Evolutionary conservation across 2,888 invertebrate species (phyloP).

Genomic region (Thyatira batis): DNA sequence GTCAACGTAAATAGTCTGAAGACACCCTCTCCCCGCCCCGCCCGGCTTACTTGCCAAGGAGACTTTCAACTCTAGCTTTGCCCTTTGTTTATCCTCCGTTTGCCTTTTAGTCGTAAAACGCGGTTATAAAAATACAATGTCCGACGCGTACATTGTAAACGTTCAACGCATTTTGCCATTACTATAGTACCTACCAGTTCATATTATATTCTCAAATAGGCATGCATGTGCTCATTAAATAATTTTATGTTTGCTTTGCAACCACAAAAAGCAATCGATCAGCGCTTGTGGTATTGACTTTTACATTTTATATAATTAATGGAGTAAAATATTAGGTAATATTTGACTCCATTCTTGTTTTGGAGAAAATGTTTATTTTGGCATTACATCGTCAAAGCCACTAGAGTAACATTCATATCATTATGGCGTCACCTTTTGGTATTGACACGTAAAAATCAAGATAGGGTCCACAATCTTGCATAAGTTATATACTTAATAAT

Average conservation of each 20-base stretch:
- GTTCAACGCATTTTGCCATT: not conserved
- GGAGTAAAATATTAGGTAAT: not conserved
- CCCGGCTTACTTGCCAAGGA: constrained; percentile 39
- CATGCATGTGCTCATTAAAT: not conserved
- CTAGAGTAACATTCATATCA: no score
- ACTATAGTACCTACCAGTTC: not conserved
- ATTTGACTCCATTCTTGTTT: not conserved
- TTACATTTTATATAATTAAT: not conserved
- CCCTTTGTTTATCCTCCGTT: constrained; percentile 40
- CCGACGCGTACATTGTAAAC: constrained; percentile 13
- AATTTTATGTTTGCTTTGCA: not conserved
- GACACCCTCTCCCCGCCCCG: constrained; percentile 34
- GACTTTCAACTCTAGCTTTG: constrained; percentile 39
- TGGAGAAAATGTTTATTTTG: no score
- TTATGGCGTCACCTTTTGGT: no score
- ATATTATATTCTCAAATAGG: not conserved
- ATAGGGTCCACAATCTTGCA: not conserved
- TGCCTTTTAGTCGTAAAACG: constrained; percentile 47
- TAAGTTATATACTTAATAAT: not conserved
- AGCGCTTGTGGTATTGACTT: not conserved
- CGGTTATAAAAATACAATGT: constrained; percentile 58
- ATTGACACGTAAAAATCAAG: no score
- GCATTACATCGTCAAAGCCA: no score
- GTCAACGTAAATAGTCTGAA: constrained; percentile 62
- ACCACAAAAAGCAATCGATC: not conserved